Evolutionary conservation across 2,797 vertebrate species (phyloP).

Genomic region (Coregonus suidteri): DNA sequence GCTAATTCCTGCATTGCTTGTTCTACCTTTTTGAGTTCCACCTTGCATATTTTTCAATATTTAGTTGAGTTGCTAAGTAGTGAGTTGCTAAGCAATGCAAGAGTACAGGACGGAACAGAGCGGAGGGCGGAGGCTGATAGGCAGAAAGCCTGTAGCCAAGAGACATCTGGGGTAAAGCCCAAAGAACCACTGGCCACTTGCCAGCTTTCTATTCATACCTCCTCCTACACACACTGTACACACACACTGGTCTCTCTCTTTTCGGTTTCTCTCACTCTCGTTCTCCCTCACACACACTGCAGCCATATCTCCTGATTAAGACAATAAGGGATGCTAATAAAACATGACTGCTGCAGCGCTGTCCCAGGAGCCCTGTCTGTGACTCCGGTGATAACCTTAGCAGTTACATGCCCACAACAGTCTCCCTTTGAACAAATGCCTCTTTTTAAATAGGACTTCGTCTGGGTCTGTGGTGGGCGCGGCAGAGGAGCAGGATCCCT

Average conservation of each 20-base stretch:
- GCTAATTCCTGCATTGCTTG: no score
- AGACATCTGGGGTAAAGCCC: constrained; percentile 49
- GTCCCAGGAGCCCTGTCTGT: constrained; percentile 27
- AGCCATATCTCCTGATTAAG: constrained; percentile 57
- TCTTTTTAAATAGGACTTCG: constrained; percentile 80
- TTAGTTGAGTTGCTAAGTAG: constrained; percentile 49
- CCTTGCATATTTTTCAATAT: constrained; percentile 47
- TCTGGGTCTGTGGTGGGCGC: constrained; percentile 74
- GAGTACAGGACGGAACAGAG: constrained; percentile 23
- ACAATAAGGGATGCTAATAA: constrained; percentile 45
- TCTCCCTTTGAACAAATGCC: constrained; percentile 54
- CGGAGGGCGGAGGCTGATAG: constrained; percentile 49
- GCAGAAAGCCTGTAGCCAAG: constrained; percentile 49
- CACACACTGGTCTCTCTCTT: constrained; percentile 12
- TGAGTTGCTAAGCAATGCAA: constrained; percentile 57
- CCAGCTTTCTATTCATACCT: constrained; percentile 65
- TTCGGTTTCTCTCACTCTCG: no score
- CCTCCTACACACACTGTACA: constrained; percentile 27
- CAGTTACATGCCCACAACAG: constrained; percentile 15
- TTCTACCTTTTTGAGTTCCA: not conserved
- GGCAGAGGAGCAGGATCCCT: constrained; percentile 79
- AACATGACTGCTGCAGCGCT: constrained; percentile 32
- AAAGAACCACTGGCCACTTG: constrained; percentile 53
- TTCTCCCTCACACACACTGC: constrained; percentile 14
- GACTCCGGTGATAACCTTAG: constrained; percentile 32